phyloP scores from a whole-genome alignment of 1,140 invertebrate genomes.

The Micrasema longulum region DNA sequence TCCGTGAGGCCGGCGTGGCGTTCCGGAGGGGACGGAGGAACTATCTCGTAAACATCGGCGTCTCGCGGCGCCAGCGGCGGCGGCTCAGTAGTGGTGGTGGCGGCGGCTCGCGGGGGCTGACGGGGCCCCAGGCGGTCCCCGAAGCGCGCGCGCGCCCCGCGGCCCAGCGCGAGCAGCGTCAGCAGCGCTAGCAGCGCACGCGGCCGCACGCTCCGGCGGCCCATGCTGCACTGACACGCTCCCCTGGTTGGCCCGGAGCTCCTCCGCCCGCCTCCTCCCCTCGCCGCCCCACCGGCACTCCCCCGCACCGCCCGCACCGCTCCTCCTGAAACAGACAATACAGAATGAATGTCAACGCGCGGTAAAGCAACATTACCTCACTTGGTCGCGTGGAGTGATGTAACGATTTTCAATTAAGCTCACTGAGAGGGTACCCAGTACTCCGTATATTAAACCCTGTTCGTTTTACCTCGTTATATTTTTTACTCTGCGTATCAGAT shows the following conservation, averaged over 20 bases:
- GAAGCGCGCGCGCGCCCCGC: conserved; percentile 59
- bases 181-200: conserved; percentile 32
- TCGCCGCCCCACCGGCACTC: background rate
- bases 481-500: too few species aligned
- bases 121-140: conserved; percentile 65
- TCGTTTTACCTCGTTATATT: too few species aligned
- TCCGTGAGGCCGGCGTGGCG: conserved; percentile 65
- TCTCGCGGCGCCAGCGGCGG: conserved; percentile 24
- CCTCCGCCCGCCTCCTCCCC: background rate
- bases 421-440: background rate
- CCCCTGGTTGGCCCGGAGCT: background rate
- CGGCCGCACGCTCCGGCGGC: conserved; percentile 48
- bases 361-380: conserved; percentile 2
- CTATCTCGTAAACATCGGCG: conserved; percentile 44
- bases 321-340: conserved; percentile 9
- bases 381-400: background rate
- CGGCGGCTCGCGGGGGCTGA: conserved; percentile 60
- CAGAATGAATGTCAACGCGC: conserved; percentile 34
- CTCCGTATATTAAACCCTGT: too few species aligned
- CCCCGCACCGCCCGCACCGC: background rate
- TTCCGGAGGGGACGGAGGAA: conserved; percentile 57
- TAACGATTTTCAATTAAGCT: conserved; percentile 16
- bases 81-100: conserved; percentile 56
- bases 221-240: conserved; percentile 50
- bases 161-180: conserved; percentile 21